These are phyloP conservation scores for Parthenolecanium corni DNA, from an alignment of 2,888 invertebrate species.

Conservation along the genomic window DNA sequence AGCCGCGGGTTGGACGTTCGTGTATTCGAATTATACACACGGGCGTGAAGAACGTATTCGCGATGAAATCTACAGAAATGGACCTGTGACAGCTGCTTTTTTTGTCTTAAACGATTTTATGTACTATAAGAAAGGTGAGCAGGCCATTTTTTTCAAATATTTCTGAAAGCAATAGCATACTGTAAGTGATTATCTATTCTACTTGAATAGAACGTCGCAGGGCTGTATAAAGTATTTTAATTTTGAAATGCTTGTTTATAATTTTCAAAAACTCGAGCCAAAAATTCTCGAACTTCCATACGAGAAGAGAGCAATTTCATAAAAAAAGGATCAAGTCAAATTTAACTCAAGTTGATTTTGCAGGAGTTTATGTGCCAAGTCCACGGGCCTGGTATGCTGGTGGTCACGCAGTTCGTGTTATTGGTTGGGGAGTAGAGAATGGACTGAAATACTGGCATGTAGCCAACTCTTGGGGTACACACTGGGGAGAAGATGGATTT, in stretches of 20 bases:
- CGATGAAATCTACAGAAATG: constrained; percentile 69
- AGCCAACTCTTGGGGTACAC: constrained; percentile 85
- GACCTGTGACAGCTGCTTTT: constrained; percentile 83
- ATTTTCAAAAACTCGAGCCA: not conserved
- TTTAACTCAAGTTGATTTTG: constrained; percentile 16
- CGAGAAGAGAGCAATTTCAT: no score
- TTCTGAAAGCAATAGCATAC: no score
- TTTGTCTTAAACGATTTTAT: constrained; percentile 77
- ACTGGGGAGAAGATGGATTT: constrained; percentile 80
- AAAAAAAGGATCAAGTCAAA: no score
- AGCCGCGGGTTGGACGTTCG: not conserved
- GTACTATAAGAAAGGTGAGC: constrained; percentile 59
- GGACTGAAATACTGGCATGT: constrained; percentile 75
- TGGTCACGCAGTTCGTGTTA: constrained; percentile 33
- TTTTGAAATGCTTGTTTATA: no score
- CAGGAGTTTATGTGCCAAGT: constrained; percentile 47
- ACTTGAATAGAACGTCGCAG: no score
- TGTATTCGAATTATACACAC: not conserved
- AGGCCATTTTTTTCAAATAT: no score
- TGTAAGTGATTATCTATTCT: no score
- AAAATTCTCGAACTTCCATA: no score
- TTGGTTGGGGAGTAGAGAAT: constrained; percentile 62
- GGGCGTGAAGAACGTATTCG: constrained; percentile 49
- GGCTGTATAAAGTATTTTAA: no score
- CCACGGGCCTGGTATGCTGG: constrained; percentile 62